Percentiles rank a stretch among this genome's conserved stretches.
These are phyloP conservation scores for Pantala flavescens DNA, from an alignment of 1,140 invertebrate species.

Conservation along the genomic window DNA sequence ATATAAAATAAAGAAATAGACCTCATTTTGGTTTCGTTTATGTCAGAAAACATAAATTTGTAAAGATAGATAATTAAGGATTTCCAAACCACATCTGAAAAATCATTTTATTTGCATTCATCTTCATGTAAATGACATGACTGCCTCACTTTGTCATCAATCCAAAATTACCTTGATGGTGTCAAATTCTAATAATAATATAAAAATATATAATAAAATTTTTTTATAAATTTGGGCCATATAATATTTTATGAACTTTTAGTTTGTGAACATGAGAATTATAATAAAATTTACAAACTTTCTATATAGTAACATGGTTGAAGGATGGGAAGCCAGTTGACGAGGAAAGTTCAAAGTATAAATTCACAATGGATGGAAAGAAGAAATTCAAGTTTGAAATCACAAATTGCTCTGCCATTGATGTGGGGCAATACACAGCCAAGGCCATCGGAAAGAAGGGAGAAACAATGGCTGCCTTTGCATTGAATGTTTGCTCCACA, in stretches of 20 bases:
- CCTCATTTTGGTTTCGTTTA: too few relatives aligned
- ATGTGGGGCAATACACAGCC: slow-evolving; percentile 82
- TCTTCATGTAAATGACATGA: too few relatives aligned
- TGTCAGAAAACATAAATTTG: too few relatives aligned
- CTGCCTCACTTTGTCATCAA: too few relatives aligned
- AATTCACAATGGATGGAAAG: slow-evolving; percentile 66
- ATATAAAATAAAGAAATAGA: too few relatives aligned
- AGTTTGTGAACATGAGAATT: background rate
- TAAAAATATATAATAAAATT: too few relatives aligned
- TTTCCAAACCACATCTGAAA: too few relatives aligned
- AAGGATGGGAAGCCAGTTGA: slow-evolving; percentile 82
- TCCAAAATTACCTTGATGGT: too few relatives aligned
- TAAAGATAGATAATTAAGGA: too few relatives aligned
- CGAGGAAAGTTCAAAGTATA: slow-evolving; percentile 61
- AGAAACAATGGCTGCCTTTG: slow-evolving; percentile 71
- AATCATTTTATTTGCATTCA: too few relatives aligned
- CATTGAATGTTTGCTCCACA: slow-evolving; percentile 56
- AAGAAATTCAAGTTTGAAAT: slow-evolving; percentile 65
- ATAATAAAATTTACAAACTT: slow-evolving; percentile 17
- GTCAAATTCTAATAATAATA: too few relatives aligned
- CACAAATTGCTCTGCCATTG: slow-evolving; percentile 59
- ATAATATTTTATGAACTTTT: background rate
- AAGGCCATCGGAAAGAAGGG: slow-evolving; percentile 75
- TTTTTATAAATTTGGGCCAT: too few relatives aligned
- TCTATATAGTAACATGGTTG: slow-evolving; percentile 58